Evolutionary conservation across 2,888 invertebrate genomes (phyloP), one percentile per base, ranked within the genome.

Genomic region (Drosophila flavopinicola): DNA sequence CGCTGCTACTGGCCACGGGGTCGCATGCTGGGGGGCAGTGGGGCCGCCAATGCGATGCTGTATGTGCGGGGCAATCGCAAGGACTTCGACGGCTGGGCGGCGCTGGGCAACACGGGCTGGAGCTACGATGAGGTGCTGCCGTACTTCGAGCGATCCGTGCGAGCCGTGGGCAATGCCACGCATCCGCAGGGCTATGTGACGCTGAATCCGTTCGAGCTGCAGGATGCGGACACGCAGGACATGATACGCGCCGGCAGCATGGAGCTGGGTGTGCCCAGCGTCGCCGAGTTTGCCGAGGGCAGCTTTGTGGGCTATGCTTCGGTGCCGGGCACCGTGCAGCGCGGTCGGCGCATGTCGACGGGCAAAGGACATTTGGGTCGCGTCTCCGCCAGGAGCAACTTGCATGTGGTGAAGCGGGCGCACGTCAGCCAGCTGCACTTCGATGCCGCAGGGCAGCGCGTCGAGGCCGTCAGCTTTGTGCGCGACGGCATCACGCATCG

Each of bases 81-180:
- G 2, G 95, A 95, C 85, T 95, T 93, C 78, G 93, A 95, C 77
- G 84, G 90, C 0, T 95, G 95, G 95, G 92, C 92, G 6, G 78
- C 85, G 0, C 39, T 91, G 30, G 95, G 95, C 0, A 94, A 94
- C 75, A 60, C 85, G 0, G 94, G 93, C 0, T 95, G 95, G 95
- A 91, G 95, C 1, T 97, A 93, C 89, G 93, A 96, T 27, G 94
- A 95, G 66, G 93, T 96, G 0, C 89, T 96, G 44, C 94, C 94
- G 0, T 96, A 95, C 88, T 97, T 96, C 87, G 94, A 94, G 88
- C 96, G 96, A 87, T 96, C 96, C 0, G 92, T 86, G 38, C 75
- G 57, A 0, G 72, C 78, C 0, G 74, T 51, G 10, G 83, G 75
- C 20, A 83, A 85, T 51, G 67, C 29, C 1, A 85, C 72, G 0